Base-by-base conservation (phyloP, 2,888 invertebrate species). In the Lacanobia wlatinum region DNA sequence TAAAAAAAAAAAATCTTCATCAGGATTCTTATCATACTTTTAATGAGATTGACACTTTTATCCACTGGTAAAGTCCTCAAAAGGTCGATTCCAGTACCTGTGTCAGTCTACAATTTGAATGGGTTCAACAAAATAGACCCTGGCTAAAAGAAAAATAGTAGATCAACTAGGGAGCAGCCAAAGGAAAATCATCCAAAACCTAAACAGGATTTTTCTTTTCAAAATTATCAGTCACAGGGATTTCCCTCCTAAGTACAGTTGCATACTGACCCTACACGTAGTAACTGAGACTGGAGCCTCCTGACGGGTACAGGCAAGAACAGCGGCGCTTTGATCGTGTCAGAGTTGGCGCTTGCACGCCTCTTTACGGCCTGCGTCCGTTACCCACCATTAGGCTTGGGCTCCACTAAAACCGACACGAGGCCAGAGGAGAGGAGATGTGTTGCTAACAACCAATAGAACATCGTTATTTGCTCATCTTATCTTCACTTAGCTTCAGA, bases 271-370 rank as follows among this genome's bases (percentile, higher is more conserved):
- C 85, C 85, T 86, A 85, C 76, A 48, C 5, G 28, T 62, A 75
- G 76, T 75, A 77, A 75, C 82, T 61, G 77, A 73, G 72, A 80
- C 60, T 73, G 59, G 68, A 70, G 61, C 76, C 79, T 80, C 78
- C 83, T 87, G 84, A 81, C 78, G 80, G 82, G 79, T 82, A 87
- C 80, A 77, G 89, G 77, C 78, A 79, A 80, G 78, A 77, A 87
- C 81, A 78, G 89, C 90, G 89, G 90, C 86, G 78, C 91, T 93
- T 93, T 93, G 92, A 92, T 89, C 88, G 89, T 85, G 90, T 89
- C 88, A 85, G 82, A 87, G 87, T 88, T 87, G 87, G 90, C 89
- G 87, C 89, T 86, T 85, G 87, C 84, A 85, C 88, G 88, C 84
- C 87, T 86, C 77, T 85, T 78, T 76, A 76, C 61, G 70, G 59